phyloP scores from a whole-genome alignment of 64 coral and sea anemone species.

The Stichodactyla helianthus region DNA sequence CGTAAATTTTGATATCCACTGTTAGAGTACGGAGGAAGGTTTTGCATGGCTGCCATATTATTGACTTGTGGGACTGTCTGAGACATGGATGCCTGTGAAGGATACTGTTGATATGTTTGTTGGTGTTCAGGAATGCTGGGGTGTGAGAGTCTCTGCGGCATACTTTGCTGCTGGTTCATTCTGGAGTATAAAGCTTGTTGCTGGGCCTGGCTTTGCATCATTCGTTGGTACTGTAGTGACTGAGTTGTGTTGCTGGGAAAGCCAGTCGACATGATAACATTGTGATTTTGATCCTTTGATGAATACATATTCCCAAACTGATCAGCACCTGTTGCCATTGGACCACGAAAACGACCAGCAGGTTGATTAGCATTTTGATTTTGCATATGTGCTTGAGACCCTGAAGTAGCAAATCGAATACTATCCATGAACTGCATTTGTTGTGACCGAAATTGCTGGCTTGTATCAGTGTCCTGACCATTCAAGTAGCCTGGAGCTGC shows the following conservation, averaged over 20 bases:
- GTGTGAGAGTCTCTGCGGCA: constrained; percentile 15
- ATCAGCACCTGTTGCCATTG: constrained; percentile 13
- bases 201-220: constrained; percentile 7
- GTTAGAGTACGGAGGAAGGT: constrained; percentile 5
- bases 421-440: constrained; percentile 22
- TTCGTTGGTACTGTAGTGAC: constrained; percentile 17
- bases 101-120: constrained; percentile 14
- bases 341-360: constrained; percentile 1
- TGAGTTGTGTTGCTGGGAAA: not conserved
- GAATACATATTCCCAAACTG: constrained; percentile 34
- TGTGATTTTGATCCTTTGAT: constrained; percentile 28
- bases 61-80: not conserved
- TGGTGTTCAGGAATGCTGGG: constrained; percentile 34
- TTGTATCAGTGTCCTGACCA: constrained; percentile 31
- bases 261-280: constrained; percentile 28
- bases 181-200: constrained; percentile 21
- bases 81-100: not conserved
- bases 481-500: constrained; percentile 39
- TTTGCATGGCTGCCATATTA: not conserved
- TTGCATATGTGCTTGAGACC: constrained; percentile 37
- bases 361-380: constrained; percentile 2
- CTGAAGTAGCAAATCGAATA: constrained; percentile 17
- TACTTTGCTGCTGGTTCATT: not conserved
- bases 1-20: constrained; percentile 24
- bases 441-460: constrained; percentile 20